Percentiles rank a stretch among this genome's conserved stretches.
These are phyloP conservation scores for Lasioglossum albipes DNA, from an alignment of 1,140 invertebrate species.

Conservation along the genomic window DNA sequence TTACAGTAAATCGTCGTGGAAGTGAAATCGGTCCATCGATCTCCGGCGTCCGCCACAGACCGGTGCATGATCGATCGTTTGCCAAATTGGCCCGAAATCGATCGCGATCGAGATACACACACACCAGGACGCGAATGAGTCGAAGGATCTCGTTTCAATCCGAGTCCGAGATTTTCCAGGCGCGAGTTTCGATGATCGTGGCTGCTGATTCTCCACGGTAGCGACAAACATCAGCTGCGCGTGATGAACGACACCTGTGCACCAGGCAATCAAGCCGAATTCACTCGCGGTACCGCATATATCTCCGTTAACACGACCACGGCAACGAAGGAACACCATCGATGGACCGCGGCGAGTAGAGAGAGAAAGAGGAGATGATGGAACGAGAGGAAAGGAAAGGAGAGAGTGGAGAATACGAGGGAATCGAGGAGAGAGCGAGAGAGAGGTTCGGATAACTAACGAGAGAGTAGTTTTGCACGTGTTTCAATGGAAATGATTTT, in stretches of 20 bases:
- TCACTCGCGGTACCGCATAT: conserved; percentile 51
- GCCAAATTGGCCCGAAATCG: not conserved
- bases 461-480: too few relatives aligned
- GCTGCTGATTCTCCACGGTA: conserved; percentile 3
- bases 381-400: not conserved
- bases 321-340: not conserved
- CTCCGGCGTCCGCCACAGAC: not conserved
- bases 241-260: conserved; percentile 49
- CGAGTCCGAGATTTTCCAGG: conserved; percentile 46
- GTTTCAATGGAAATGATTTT: too few relatives aligned
- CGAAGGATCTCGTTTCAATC: not conserved
- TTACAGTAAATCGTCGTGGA: too few relatives aligned
- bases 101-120: not conserved
- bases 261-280: conserved; percentile 54
- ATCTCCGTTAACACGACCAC: conserved; percentile 52
- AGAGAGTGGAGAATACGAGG: not conserved
- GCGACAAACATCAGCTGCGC: conserved; percentile 44
- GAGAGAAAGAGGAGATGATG: not conserved
- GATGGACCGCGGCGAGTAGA: not conserved
- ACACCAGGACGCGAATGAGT: not conserved
- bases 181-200: not conserved
- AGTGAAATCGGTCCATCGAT: not conserved
- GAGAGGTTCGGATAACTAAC: too few relatives aligned
- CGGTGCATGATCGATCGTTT: not conserved
- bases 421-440: too few relatives aligned